Evolutionary conservation across 2,888 invertebrate genomes (phyloP).

Genomic region (Anthrax anthrax): DNA sequence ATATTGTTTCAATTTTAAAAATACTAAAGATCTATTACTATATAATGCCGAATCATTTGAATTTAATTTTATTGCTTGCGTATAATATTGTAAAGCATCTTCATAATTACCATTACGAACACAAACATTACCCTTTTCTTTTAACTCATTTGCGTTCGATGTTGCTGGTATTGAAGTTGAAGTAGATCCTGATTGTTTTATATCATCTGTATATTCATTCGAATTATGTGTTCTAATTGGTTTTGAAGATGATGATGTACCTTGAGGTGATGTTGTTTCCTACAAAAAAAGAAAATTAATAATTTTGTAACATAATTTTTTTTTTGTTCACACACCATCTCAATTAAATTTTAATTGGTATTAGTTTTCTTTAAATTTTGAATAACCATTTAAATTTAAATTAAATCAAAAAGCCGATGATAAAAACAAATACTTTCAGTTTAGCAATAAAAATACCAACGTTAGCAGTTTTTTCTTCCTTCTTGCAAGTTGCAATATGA

Average conservation of each 20-base stretch:
- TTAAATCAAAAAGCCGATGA: too few species aligned
- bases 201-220: background rate
- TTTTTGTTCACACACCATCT: too few species aligned
- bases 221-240: background rate
- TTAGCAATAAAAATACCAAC: too few species aligned
- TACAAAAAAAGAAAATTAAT: too few species aligned
- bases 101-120: slow-evolving; percentile 56
- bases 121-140: slow-evolving; percentile 61
- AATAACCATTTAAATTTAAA: too few species aligned
- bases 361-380: too few species aligned
- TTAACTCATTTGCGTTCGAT: slow-evolving; percentile 20
- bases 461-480: too few species aligned
- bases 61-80: slow-evolving; percentile 61
- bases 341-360: too few species aligned
- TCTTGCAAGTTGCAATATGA: too few species aligned
- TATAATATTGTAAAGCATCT: slow-evolving; percentile 66
- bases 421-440: too few species aligned
- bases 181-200: too few species aligned
- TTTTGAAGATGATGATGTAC: background rate
- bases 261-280: background rate
- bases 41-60: slow-evolving; percentile 50
- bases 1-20: slow-evolving; percentile 61
- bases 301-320: too few species aligned
- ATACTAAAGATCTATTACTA: slow-evolving; percentile 69
- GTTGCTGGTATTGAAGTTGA: background rate